phyloP scores from a whole-genome alignment of 23 tunicate species.

The Botrylloides violaceus region DNA sequence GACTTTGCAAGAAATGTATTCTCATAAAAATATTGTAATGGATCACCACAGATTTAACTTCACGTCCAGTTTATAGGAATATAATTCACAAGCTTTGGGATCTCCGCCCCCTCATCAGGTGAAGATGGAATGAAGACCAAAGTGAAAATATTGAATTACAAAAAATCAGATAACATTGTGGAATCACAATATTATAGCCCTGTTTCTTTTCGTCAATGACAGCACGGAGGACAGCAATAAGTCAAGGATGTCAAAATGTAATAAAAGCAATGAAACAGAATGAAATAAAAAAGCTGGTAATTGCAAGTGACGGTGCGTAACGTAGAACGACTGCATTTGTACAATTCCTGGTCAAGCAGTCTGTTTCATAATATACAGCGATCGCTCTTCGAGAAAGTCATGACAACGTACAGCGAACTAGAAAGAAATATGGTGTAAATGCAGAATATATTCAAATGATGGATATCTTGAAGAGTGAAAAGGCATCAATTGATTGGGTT shows the following conservation, averaged over 20 bases:
- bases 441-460: conserved; percentile 9
- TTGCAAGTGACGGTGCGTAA: conserved; percentile 13
- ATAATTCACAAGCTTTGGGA: too few species aligned
- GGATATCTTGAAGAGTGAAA: background rate
- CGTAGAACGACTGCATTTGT: background rate
- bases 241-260: conserved; percentile 6
- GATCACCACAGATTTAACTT: too few species aligned
- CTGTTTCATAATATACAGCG: background rate
- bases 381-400: background rate
- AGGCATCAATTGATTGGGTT: conserved; percentile 13
- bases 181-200: too few species aligned
- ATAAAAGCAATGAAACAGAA: conserved; percentile 14
- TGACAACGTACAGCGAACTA: background rate
- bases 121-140: too few species aligned
- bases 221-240: conserved; percentile 3
- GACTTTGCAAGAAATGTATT: too few species aligned
- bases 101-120: too few species aligned
- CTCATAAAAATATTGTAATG: too few species aligned
- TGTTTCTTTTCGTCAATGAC: too few species aligned
- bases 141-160: too few species aligned
- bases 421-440: background rate
- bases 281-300: background rate
- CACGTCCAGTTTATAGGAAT: too few species aligned
- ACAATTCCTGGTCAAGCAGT: background rate
- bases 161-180: too few species aligned